These are phyloP conservation scores for Osedax fenrisi DNA, from an alignment of 2,888 invertebrate genomes.

Conservation along the genomic window DNA sequence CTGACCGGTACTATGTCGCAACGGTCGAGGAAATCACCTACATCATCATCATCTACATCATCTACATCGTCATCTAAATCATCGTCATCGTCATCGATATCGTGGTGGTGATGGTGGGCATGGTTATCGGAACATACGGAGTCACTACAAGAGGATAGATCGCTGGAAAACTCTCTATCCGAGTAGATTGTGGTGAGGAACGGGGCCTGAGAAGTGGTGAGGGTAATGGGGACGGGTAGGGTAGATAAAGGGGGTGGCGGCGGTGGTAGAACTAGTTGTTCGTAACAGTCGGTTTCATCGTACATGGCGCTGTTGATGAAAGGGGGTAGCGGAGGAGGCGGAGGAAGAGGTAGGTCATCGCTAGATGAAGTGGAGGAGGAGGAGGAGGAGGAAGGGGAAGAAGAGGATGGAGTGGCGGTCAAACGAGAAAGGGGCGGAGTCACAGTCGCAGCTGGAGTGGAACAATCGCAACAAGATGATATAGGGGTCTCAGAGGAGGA, in stretches of 20 bases:
- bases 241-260: background rate
- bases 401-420: background rate
- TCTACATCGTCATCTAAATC: background rate
- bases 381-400: slow-evolving; percentile 16
- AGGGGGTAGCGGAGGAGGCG: slow-evolving; percentile 9
- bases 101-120: no score
- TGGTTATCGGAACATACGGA: background rate
- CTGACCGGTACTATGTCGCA: background rate
- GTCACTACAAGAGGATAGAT: background rate
- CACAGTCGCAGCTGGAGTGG: background rate
- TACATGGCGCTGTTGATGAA: background rate
- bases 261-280: background rate
- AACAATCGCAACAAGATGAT: background rate
- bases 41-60: background rate
- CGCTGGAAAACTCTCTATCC: background rate
- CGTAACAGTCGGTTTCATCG: background rate
- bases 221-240: background rate
- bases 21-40: background rate
- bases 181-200: background rate
- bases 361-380: background rate
- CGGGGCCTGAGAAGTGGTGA: background rate
- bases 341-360: slow-evolving; percentile 15
- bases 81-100: background rate
- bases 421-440: background rate
- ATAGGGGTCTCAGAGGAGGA: background rate